Evolutionary conservation across 2,113 vertebrate species (phyloP).

Genomic region (Grammomys dolichurus): DNA sequence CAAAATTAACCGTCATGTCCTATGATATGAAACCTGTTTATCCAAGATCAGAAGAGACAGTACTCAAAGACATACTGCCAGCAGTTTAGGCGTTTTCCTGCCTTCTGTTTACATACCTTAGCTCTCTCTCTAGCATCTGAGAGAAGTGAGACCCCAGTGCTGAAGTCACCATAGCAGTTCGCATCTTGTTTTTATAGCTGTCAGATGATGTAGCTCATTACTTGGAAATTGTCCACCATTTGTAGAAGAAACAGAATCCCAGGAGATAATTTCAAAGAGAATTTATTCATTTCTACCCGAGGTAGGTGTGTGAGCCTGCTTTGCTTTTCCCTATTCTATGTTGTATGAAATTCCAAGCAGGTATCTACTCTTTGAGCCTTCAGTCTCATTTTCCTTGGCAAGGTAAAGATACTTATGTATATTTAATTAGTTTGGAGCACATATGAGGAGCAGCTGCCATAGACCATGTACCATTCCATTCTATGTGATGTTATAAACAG

Average conservation of each 20-base stretch:
- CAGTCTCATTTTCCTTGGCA: background rate
- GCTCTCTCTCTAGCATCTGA: background rate
- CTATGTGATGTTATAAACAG: background rate
- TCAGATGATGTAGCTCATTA: background rate
- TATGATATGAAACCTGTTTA: background rate
- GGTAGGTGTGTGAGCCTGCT: background rate
- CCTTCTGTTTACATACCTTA: no score
- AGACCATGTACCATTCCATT: no score
- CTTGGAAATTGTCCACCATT: slow-evolving; percentile 8
- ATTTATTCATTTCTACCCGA: background rate
- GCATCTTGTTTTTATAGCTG: background rate
- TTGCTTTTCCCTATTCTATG: slow-evolving; percentile 12
- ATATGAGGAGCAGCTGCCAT: background rate
- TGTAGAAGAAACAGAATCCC: slow-evolving; percentile 18
- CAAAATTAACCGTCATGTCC: background rate
- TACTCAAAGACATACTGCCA: background rate
- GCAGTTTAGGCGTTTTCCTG: background rate
- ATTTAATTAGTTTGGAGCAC: background rate
- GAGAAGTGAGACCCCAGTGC: background rate
- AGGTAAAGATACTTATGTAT: background rate
- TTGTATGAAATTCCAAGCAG: background rate
- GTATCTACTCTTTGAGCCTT: background rate
- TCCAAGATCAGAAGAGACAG: background rate
- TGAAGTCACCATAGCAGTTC: background rate
- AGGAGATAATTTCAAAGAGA: slow-evolving; percentile 17